Evolutionary conservation across 1,140 invertebrate species (phyloP).

Genomic region (Drosophila willistoni): DNA sequence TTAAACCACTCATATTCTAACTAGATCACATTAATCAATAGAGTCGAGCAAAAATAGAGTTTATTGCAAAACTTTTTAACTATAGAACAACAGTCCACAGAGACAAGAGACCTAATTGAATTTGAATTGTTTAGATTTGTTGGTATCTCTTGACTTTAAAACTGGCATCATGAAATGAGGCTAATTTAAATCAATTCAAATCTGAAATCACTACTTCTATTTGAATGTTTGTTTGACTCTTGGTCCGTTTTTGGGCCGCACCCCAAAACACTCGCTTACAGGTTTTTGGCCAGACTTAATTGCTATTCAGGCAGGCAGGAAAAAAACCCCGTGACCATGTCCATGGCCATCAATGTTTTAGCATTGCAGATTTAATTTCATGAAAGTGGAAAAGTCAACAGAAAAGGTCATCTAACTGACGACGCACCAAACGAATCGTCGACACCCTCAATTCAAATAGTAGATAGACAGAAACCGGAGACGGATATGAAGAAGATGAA

Average conservation of each 20-base stretch:
- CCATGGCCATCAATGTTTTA: constrained; percentile 55
- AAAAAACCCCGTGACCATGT: constrained; percentile 32
- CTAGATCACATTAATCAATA: too few species aligned
- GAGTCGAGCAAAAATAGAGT: too few species aligned
- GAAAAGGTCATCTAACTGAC: constrained; percentile 40
- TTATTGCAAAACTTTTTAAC: too few species aligned
- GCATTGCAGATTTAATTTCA: constrained; percentile 78
- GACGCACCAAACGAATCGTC: neutral
- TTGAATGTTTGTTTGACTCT: neutral
- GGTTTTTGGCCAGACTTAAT: constrained; percentile 39
- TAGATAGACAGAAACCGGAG: constrained; percentile 8
- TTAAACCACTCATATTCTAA: too few species aligned
- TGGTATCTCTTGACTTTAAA: neutral
- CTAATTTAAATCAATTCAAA: constrained; percentile 12
- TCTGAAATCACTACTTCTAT: neutral
- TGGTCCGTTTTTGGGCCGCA: neutral
- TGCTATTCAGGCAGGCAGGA: constrained; percentile 53
- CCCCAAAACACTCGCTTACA: neutral
- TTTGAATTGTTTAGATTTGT: neutral
- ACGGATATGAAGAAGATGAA: neutral
- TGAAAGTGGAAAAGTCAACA: constrained; percentile 75
- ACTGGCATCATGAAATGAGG: neutral
- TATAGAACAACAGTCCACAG: neutral
- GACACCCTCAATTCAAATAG: constrained; percentile 17
- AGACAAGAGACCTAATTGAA: neutral